A percentile compares a stretch with the other conserved stretches of the same genome.
Evolutionary conservation across 2,888 invertebrate genomes (phyloP).

Genomic region (Agonopterix heracliana): DNA sequence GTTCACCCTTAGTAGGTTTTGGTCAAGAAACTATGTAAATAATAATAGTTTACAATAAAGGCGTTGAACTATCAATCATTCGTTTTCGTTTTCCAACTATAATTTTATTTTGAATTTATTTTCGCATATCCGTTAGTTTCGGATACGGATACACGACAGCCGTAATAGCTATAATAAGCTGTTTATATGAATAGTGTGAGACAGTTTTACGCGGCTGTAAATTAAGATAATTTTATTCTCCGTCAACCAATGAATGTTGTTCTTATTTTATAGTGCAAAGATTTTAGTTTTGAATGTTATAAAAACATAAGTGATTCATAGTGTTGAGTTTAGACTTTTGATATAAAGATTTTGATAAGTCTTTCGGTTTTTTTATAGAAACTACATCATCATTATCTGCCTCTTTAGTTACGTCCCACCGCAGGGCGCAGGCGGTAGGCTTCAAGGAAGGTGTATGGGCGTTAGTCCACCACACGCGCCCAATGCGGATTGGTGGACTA

Average conservation of each 20-base stretch:
- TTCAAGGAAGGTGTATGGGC: too few relatives aligned
- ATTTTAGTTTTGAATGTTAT: conserved; percentile 8
- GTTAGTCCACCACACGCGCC: too few relatives aligned
- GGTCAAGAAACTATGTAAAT: too few relatives aligned
- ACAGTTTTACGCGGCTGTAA: conserved; percentile 39
- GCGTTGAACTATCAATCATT: too few relatives aligned
- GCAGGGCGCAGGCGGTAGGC: too few relatives aligned
- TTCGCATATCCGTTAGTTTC: not conserved
- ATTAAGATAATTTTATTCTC: conserved; percentile 36
- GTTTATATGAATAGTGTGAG: conserved; percentile 31
- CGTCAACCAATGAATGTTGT: conserved; percentile 21
- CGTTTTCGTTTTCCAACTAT: not conserved
- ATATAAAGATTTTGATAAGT: not conserved
- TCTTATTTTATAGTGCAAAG: conserved; percentile 10
- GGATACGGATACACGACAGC: too few relatives aligned
- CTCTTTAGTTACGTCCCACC: too few relatives aligned
- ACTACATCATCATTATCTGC: too few relatives aligned
- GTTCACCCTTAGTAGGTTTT: too few relatives aligned
- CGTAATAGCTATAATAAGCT: conserved; percentile 27
- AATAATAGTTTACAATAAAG: too few relatives aligned
- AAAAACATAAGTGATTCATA: conserved; percentile 8
- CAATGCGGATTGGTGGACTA: too few relatives aligned
- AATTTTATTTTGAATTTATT: not conserved
- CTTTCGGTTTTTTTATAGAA: too few relatives aligned
- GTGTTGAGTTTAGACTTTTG: conserved; percentile 4